Percentiles rank a stretch among this genome's conserved stretches.
These are phyloP conservation scores for Boleophthalmus pectinirostris DNA, from an alignment of 2,113 vertebrate species.

Conservation along the genomic window DNA sequence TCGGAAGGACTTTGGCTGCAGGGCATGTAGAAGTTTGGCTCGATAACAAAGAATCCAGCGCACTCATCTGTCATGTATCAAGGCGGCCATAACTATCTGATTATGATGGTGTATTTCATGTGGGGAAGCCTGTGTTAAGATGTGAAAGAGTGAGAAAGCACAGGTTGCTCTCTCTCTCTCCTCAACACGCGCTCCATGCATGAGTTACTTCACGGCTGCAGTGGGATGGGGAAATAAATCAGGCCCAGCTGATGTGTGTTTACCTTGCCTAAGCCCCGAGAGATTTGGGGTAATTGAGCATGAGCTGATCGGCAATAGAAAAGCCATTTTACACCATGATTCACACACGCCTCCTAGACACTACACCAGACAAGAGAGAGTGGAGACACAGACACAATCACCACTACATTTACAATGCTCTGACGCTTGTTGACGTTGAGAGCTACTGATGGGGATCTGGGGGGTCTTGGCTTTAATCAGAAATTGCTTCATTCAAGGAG, in stretches of 20 bases:
- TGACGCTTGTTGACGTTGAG: slow-evolving; percentile 31
- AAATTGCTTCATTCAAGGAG: background rate
- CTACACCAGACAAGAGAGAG: slow-evolving; percentile 13
- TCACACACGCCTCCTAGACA: slow-evolving; percentile 49
- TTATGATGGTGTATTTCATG: slow-evolving; percentile 36
- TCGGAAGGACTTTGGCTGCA: slow-evolving; percentile 42
- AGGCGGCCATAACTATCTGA: slow-evolving; percentile 4
- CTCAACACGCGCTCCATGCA: slow-evolving; percentile 17
- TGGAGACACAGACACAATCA: slow-evolving; percentile 19
- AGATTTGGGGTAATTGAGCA: slow-evolving; percentile 79
- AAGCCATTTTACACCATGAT: slow-evolving; percentile 66
- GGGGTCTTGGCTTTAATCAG: background rate
- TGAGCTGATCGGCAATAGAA: slow-evolving; percentile 77
- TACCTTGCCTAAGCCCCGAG: slow-evolving; percentile 68
- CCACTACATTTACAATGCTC: background rate
- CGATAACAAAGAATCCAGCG: slow-evolving; percentile 55
- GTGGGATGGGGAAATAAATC: slow-evolving; percentile 79
- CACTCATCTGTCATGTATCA: slow-evolving; percentile 38
- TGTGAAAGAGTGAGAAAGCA: slow-evolving; percentile 24
- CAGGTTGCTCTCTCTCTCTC: slow-evolving; percentile 3
- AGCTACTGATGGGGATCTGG: background rate
- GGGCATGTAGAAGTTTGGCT: slow-evolving; percentile 59
- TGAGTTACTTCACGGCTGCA: slow-evolving; percentile 68
- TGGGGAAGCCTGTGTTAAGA: slow-evolving; percentile 12
- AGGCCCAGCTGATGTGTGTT: slow-evolving; percentile 79